Evolutionary conservation across 2,888 invertebrate genomes (phyloP), one percentile per base, ranked within the genome.

Genomic region (Ornithoptera priamus): DNA sequence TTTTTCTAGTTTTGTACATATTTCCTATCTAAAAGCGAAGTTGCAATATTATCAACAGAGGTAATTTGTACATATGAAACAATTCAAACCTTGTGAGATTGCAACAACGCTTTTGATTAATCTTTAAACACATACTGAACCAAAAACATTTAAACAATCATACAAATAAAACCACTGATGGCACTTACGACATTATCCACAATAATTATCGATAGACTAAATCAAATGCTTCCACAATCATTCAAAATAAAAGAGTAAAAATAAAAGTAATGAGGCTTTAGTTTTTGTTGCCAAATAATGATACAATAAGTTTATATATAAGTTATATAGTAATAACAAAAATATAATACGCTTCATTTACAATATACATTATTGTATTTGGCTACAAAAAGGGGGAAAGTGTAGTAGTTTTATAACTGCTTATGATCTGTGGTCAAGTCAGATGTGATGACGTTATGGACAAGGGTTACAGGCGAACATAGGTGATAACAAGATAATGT

Each of bases 91-190:
- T 60, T 53, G 68, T 72, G 24, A 65, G 70, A 76, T 82, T 86
- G 85, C 83, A 86, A 86, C 85, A 85, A 80, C 85, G 81, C 85
- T 84, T 83, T 85, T 83, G 80, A 71, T 77, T 77, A 69, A 81
- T 73, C 77, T 71, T 75, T 75, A 74, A 82, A 87, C 84, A 86
- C 74, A 77, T 75, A 85, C 76, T 77, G 72, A 73, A 84, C 78
- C 78, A 81, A 69, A 82, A 85, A 90, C 89, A 90, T 83, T 81
- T 77, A 89, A 79, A 88, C 87, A 85, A 81, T 79, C 89, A 90
- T 88, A 86, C 88, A 85, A 78, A 73, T 77, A 80, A 77, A 80
- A 81, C 79, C 84, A 86, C 84, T 83, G 82, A 85, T 80, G 84
- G 88, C 90, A 88, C 81, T 84, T 22, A 22, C 22, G 22, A 22